A percentile compares a stretch with the other conserved stretches of the same genome.
phyloP scores from a whole-genome alignment of 1,140 invertebrate species.

The Araneus ventricosus region DNA sequence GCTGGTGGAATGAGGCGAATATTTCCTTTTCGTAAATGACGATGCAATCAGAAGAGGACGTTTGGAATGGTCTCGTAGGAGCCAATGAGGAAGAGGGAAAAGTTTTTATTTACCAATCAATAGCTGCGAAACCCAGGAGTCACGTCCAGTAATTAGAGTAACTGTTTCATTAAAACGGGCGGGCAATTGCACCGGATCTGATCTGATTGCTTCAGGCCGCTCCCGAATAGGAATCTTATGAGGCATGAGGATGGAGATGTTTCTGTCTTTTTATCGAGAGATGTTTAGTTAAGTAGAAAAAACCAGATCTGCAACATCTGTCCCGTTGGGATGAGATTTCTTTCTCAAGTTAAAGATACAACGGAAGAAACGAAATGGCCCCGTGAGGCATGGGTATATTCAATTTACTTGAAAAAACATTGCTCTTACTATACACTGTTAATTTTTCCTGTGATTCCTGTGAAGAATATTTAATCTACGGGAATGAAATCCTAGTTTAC shows the following conservation, averaged over 20 bases:
- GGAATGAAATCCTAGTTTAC: too few species aligned
- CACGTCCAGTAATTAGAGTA: constrained; percentile 59
- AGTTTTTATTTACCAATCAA: constrained; percentile 65
- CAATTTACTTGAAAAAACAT: too few species aligned
- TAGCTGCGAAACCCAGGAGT: background rate
- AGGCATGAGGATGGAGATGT: background rate
- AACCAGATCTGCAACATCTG: too few species aligned
- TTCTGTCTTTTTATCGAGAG: background rate
- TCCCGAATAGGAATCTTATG: background rate
- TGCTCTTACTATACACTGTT: too few species aligned
- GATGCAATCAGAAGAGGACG: constrained; percentile 67
- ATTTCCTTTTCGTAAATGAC: constrained; percentile 64
- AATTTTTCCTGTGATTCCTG: too few species aligned
- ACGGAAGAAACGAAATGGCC: too few species aligned
- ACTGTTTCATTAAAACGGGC: constrained; percentile 63
- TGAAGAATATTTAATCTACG: too few species aligned
- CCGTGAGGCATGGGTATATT: too few species aligned
- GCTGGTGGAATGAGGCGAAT: constrained; percentile 36
- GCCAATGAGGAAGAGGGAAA: constrained; percentile 46
- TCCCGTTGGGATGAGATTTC: too few species aligned
- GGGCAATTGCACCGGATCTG: constrained; percentile 2
- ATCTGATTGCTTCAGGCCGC: background rate
- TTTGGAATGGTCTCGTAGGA: constrained; percentile 62
- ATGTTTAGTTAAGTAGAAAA: background rate
- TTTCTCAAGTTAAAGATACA: too few species aligned